Base-by-base conservation (phyloP, 2,797 vertebrate genomes). In the Xiphophorus birchmanni region DNA sequence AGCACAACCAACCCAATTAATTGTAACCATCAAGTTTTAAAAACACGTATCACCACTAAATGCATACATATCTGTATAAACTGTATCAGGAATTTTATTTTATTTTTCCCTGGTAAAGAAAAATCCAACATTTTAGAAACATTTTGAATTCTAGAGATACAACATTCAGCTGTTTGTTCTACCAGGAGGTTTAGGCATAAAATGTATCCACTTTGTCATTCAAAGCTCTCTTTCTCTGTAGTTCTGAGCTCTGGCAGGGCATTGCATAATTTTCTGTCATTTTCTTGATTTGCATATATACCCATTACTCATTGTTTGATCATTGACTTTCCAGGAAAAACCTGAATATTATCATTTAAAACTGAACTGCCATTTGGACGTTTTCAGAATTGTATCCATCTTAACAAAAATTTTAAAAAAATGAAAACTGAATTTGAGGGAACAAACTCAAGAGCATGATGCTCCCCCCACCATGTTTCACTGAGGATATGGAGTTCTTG, bases 1-100 rank as follows among this genome's bases (percentile, higher is more conserved):
- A 74, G 82, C 81, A 85, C 82, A 80, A 47, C 26, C 9, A 85
- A 74, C 73, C 82, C 79, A 74, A 86, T 90, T 73, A 92, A 87
- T 88, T 89, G 74, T 86, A 90, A 83, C 26, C 75, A 76, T 78
- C 77, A 23, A 23, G 65, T 42, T 69, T 40, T 40, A 69, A 69
- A 69, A 40, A 67, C 32, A 5, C 10, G 2, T 26, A 42, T 69
- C 8, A 42, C 65, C 10, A 40, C 9, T 37, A 40, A 21, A 40
- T 69, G 23, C 9, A 42, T 42, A 26, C 3, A 9, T 3, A 37
- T 35, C 15, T 65, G 13, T 65, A 35, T 9, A 65, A 37, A 65
- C 32, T 9, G 32, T 37, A 12, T 37, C 18, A 54, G 8, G 17
- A 35, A 18, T 40, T 40, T 5, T 7, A 0, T 60, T 32, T 5